Evolutionary conservation across 2,888 invertebrate species (phyloP), one percentile per base, ranked within the genome.

Genomic region (Argyresthia goedartella): DNA sequence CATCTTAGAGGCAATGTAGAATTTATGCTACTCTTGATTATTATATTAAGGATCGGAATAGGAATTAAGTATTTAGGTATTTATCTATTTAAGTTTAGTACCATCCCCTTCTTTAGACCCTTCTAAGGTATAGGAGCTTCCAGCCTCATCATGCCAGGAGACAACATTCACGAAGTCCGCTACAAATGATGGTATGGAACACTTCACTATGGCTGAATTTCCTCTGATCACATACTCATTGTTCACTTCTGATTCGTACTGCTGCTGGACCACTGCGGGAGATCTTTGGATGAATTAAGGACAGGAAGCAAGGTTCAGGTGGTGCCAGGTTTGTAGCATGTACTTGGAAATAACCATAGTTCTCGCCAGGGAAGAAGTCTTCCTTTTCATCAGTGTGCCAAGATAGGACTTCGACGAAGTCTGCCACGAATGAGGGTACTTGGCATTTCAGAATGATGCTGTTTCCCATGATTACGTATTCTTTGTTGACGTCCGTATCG

Each of bases 161-260:
- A 93, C 89, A 60, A 97, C 95, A 68, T 88, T 90, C 57, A 97
- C 95, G 81, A 96, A 97, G 86, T 97, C 96, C 56, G 95, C 94
- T 56, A 96, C 96, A 82, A 96, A 97, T 57, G 95, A 95, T 50
- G 97, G 97, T 68, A 95, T 93, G 66, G 94, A 94, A 87, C 95
- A 96, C 85, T 95, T 95, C 66, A 95, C 87, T 59, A 95, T 93
- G 56, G 94, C 95, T 65, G 95, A 91, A 81, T 96, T 96, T 64
- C 96, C 95, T 62, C 94, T 91, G 69, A 96, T 96, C 53, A 94
- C 95, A 79, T 95, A 95, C 76, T 96, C 96, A 84, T 95, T 93
- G 86, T 95, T 95, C 62, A 95, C 95, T 88, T 96, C 95, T 57
- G 94, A 94, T 81, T 95, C 94, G 82, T 95, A 96, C 79, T 92